phyloP scores from a whole-genome alignment of 2,113 vertebrate species.

The Phylloscopus trochiloides region DNA sequence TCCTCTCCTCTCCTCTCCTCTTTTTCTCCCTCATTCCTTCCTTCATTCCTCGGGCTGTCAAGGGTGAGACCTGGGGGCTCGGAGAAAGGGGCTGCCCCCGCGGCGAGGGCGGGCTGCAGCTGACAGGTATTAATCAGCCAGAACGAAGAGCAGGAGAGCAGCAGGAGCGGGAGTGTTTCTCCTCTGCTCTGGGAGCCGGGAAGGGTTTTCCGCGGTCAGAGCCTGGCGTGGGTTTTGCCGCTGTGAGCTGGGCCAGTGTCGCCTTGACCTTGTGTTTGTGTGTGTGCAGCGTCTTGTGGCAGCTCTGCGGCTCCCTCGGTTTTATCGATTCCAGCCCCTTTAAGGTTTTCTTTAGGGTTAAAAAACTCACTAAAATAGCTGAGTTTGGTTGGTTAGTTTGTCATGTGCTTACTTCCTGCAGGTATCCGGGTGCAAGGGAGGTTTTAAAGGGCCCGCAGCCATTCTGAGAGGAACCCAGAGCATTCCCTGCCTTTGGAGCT shows the following conservation, averaged over 20 bases:
- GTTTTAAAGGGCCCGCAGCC: neutral
- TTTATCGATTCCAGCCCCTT: neutral
- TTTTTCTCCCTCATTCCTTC: neutral
- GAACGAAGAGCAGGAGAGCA: accelerated
- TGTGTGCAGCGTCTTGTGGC: neutral
- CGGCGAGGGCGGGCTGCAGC: neutral
- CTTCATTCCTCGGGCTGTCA: neutral
- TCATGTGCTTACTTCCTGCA: neutral
- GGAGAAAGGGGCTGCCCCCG: neutral
- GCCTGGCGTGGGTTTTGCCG: neutral
- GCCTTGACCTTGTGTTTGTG: neutral
- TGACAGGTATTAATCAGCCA: neutral
- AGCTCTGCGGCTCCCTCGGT: neutral
- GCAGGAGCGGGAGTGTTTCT: neutral
- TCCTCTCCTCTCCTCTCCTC: neutral
- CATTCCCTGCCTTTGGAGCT: neutral
- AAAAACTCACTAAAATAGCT: neutral
- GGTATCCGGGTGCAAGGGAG: accelerated
- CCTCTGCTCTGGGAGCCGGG: neutral
- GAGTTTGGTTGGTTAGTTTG: neutral
- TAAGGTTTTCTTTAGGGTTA: neutral
- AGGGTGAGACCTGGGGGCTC: neutral
- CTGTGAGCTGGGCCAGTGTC: accelerated
- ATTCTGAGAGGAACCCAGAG: neutral
- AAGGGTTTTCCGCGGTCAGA: neutral